Conservation (phyloP, 2,888 invertebrate genomes). For the Furcula furcula region DNA sequence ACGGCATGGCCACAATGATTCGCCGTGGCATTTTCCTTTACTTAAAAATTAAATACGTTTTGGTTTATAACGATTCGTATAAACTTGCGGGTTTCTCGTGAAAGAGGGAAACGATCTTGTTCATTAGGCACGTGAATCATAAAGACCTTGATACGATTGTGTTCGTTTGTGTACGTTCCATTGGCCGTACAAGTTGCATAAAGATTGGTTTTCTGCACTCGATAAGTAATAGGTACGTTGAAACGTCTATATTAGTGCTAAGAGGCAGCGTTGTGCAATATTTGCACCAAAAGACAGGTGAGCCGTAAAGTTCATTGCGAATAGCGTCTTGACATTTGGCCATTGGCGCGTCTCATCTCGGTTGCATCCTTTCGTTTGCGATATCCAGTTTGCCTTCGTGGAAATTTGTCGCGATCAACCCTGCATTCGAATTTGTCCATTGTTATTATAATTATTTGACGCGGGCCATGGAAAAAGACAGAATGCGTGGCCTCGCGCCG, state of each 20-base stretch:
- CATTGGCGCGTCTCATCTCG: slow-evolving; percentile 45
- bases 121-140: slow-evolving; percentile 46
- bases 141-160: slow-evolving; percentile 49
- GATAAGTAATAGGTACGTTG: slow-evolving; percentile 25
- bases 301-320: slow-evolving; percentile 55
- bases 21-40: slow-evolving; percentile 36
- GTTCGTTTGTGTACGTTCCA: slow-evolving; percentile 36
- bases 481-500: slow-evolving; percentile 55
- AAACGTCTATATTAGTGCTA: slow-evolving; percentile 10
- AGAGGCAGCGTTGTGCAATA: slow-evolving; percentile 21
- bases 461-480: slow-evolving; percentile 61
- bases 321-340: slow-evolving; percentile 64
- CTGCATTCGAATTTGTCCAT: slow-evolving; percentile 32
- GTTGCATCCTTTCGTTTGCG: slow-evolving; percentile 66
- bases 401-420: slow-evolving; percentile 52
- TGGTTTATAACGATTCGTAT: slow-evolving; percentile 6
- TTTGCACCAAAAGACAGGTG: slow-evolving; percentile 26
- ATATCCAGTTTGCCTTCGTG: slow-evolving; percentile 66
- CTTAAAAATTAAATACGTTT: slow-evolving; percentile 14
- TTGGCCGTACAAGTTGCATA: slow-evolving; percentile 51
- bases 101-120: slow-evolving; percentile 34
- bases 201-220: slow-evolving; percentile 41
- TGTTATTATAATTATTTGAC: slow-evolving; percentile 55
- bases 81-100: slow-evolving; percentile 12
- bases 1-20: slow-evolving; percentile 46